Conservation (phyloP, 1,140 invertebrate species). For the Ditylenchus dipsaci region DNA sequence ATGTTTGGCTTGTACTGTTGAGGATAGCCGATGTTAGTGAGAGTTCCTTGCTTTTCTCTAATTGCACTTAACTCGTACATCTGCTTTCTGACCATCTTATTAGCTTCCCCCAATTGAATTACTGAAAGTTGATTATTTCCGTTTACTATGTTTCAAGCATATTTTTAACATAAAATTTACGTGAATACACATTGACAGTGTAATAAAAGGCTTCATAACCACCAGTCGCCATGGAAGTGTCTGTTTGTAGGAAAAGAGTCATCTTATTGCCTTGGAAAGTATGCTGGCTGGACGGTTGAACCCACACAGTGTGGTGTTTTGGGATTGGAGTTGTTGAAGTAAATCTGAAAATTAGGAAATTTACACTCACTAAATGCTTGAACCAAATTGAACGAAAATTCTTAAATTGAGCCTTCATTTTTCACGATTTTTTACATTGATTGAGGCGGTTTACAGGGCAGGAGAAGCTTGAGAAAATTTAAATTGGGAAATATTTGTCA, state of each 20-base stretch:
- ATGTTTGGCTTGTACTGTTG: constrained; percentile 28
- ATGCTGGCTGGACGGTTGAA: constrained; percentile 27
- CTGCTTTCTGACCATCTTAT: neutral
- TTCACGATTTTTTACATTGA: no score
- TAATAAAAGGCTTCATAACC: constrained; percentile 44
- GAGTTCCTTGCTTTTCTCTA: constrained; percentile 30
- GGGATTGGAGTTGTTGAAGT: constrained; percentile 8
- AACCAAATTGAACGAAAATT: no score
- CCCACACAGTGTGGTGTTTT: constrained; percentile 44
- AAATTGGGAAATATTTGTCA: no score
- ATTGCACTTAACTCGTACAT: constrained; percentile 43
- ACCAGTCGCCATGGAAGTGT: constrained; percentile 25
- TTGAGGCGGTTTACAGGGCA: no score
- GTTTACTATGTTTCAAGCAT: neutral
- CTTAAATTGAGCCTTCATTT: no score
- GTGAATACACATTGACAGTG: constrained; percentile 13
- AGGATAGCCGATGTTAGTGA: constrained; percentile 43
- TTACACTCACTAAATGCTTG: no score
- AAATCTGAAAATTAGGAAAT: constrained; percentile 6
- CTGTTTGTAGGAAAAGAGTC: constrained; percentile 31
- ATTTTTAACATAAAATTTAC: neutral
- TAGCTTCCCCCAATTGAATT: constrained; percentile 4
- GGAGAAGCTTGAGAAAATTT: no score
- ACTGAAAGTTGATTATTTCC: constrained; percentile 6
- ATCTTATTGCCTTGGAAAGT: constrained; percentile 32